Percentiles rank a stretch among this genome's conserved stretches.
phyloP scores from a whole-genome alignment of 2,113 vertebrate genomes.

The Labeo catla region DNA sequence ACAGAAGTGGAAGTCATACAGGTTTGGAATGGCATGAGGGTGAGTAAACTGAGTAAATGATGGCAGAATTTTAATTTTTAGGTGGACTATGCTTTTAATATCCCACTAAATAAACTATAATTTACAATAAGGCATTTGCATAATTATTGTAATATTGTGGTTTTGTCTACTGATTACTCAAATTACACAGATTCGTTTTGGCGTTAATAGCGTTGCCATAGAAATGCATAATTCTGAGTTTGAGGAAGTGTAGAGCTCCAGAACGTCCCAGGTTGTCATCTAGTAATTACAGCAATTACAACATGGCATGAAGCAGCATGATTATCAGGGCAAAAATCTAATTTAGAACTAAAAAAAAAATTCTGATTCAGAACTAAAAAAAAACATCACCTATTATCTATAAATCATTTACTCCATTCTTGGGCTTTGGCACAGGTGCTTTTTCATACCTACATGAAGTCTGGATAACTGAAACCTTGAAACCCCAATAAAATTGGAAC shows the following conservation, averaged over 20 bases:
- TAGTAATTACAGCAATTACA: constrained; percentile 19
- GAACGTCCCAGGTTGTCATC: neutral
- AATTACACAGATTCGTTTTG: neutral
- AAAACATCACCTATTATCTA: neutral
- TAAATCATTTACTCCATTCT: neutral
- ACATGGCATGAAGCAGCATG: neutral
- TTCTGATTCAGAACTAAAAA: neutral
- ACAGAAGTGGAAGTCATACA: neutral
- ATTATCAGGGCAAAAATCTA: neutral
- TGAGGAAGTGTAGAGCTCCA: neutral
- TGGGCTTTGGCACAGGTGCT: neutral
- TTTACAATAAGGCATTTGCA: neutral
- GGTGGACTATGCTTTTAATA: neutral
- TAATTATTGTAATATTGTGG: neutral
- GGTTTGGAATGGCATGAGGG: neutral
- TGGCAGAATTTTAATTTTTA: neutral
- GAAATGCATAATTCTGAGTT: neutral
- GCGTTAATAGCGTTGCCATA: neutral
- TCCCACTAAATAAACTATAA: neutral
- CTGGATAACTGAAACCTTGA: neutral
- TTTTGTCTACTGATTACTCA: neutral
- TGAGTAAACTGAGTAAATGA: neutral
- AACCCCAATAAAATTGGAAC: neutral
- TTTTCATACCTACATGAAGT: neutral
- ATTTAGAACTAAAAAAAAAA: neutral